Base-by-base conservation (phyloP, 2,888 invertebrate species). In the Altica lythri region DNA sequence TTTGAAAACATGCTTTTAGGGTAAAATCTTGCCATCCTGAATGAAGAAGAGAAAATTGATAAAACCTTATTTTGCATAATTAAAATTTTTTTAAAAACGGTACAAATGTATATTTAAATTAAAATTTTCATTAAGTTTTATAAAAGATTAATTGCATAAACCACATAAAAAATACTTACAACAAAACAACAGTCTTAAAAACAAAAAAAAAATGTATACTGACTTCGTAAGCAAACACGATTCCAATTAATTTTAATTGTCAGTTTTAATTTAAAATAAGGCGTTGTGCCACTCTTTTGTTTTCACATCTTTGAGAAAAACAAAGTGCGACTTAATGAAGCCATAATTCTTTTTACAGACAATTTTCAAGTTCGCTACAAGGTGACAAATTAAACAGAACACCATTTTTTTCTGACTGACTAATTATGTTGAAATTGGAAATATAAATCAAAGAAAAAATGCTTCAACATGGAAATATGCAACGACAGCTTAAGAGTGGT, bases 181-280 rank as follows among this genome's bases (percentile, higher is more conserved):
- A n/a, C n/a, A n/a, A n/a, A n/a, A n/a, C n/a, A n/a, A n/a, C n/a
- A n/a, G n/a, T n/a, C n/a, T n/a, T n/a, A 14, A 14, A 19, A 6
- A 27, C 1, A 8, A 25, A 34, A 16, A 25, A 50, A 42, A 51
- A 37, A 12, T 10, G 10, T 32, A 37, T 42, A 30, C 38, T 56
- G 48, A 61, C 58, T 60, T 51, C 52, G 58, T 58, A 61, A 63
- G 60, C 58, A 65, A 66, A 62, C 62, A 64, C 54, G 61, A 55
- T 53, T 61, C 59, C 64, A 67, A 67, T 67, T 64, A 65, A 64
- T 65, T 65, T 65, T 65, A 67, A 65, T 65, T 65, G 62, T 65
- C 63, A 59, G 56, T 59, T 62, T 62, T 60, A 61, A 64, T 63
- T 62, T 59, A 57, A 55, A 51, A 51, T 43, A 44, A 35, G 32